phyloP scores from a whole-genome alignment of 2,797 vertebrate genomes.

The Ispidina picta region DNA sequence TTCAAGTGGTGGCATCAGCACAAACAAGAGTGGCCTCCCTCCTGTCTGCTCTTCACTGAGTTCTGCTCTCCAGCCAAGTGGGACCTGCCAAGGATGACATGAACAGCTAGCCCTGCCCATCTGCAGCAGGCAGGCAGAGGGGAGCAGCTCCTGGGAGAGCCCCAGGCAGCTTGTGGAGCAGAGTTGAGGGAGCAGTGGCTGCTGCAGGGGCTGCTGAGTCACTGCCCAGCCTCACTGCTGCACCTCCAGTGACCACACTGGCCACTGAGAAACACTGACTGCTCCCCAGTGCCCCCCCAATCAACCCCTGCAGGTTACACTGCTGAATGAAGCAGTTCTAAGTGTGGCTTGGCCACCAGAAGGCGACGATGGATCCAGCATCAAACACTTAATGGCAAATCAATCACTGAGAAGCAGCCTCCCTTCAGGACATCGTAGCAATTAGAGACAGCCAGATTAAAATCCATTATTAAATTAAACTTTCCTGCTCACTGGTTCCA shows the following conservation, averaged over 20 bases:
- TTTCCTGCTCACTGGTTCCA: background rate
- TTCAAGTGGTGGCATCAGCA: background rate
- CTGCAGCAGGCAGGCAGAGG: fast-evolving
- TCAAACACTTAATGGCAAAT: background rate
- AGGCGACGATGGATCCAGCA: background rate
- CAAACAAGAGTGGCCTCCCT: background rate
- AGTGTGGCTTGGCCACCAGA: background rate
- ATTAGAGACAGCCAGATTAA: background rate
- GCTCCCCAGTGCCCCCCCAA: background rate
- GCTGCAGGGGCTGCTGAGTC: background rate
- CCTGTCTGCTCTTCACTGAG: background rate
- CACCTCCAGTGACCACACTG: background rate
- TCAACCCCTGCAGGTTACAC: background rate
- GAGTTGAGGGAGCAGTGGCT: background rate
- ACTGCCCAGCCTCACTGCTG: background rate
- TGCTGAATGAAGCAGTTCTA: background rate
- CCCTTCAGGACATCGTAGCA: background rate
- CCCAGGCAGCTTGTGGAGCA: background rate
- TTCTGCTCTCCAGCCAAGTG: background rate
- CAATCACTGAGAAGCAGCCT: background rate
- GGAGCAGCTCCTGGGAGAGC: fast-evolving
- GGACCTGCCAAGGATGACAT: background rate
- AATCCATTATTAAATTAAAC: background rate
- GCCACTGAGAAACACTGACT: background rate
- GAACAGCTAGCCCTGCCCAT: background rate